phyloP scores from a whole-genome alignment of 2,797 vertebrate species.

The Pantherophis alleghaniensis region DNA sequence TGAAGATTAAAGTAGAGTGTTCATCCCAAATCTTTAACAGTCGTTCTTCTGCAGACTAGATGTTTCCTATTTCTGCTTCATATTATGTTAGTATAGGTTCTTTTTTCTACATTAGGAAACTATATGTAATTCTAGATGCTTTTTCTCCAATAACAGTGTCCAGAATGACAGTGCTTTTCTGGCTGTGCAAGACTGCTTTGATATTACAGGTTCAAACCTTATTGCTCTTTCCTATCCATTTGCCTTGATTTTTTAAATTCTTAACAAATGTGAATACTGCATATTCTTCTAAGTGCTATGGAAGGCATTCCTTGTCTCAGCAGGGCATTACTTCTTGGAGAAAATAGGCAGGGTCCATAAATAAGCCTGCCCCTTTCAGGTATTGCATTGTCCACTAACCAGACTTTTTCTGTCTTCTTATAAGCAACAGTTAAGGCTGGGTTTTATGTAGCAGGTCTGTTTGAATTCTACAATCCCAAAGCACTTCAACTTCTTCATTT shows the following conservation, averaged over 20 bases:
- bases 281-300: neutral
- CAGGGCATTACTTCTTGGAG: neutral
- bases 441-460: neutral
- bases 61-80: neutral
- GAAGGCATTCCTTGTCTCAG: neutral
- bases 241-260: neutral
- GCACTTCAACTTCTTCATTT: neutral
- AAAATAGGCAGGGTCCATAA: neutral
- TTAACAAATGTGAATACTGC: neutral
- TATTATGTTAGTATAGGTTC: neutral
- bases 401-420: neutral
- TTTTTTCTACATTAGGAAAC: neutral
- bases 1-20: neutral
- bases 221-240: neutral
- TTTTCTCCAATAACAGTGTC: neutral
- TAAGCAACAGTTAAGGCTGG: neutral
- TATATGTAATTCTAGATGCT: neutral
- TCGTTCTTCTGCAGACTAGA: neutral
- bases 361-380: neutral
- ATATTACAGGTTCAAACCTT: neutral
- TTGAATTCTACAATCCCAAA: neutral
- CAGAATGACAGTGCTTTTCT: neutral
- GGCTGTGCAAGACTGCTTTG: neutral
- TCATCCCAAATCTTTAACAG: neutral
- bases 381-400: neutral